phyloP scores from a whole-genome alignment of 2,888 invertebrate genomes.

The Lasioglossum malachurum region DNA sequence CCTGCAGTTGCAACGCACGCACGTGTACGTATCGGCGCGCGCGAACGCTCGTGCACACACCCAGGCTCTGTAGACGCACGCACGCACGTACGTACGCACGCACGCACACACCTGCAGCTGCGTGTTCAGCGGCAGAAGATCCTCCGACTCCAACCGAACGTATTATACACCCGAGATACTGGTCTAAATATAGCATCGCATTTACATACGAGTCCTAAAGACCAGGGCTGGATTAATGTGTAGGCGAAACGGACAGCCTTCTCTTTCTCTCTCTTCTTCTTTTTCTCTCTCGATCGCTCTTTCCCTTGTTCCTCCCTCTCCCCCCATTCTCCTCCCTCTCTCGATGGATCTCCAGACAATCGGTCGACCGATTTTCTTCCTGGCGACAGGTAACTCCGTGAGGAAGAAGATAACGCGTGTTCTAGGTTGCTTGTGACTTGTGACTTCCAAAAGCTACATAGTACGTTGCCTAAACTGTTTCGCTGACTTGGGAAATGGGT shows the following conservation, averaged over 20 bases:
- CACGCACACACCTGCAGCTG: conserved; percentile 56
- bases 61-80: conserved; percentile 5
- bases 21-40: conserved; percentile 74
- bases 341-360: conserved; percentile 24
- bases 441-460: neutral
- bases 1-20: conserved; percentile 79
- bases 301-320: neutral
- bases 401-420: conserved; percentile 6
- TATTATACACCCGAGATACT: conserved; percentile 80
- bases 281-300: neutral
- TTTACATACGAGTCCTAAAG: conserved; percentile 84
- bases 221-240: conserved; percentile 83
- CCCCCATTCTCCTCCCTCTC: neutral
- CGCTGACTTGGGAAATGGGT: neutral
- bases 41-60: conserved; percentile 47
- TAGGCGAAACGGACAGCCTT: conserved; percentile 77
- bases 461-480: neutral
- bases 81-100: conserved; percentile 56
- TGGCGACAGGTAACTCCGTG: conserved; percentile 60
- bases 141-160: conserved; percentile 68
- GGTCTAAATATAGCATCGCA: conserved; percentile 84
- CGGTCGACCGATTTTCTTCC: conserved; percentile 54
- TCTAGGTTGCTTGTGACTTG: neutral
- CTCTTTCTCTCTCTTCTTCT: conserved; percentile 14
- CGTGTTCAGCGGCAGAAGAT: conserved; percentile 68